These are phyloP conservation scores for Mus spicilegus DNA, from an alignment of 2,113 vertebrate genomes.

Conservation along the genomic window DNA sequence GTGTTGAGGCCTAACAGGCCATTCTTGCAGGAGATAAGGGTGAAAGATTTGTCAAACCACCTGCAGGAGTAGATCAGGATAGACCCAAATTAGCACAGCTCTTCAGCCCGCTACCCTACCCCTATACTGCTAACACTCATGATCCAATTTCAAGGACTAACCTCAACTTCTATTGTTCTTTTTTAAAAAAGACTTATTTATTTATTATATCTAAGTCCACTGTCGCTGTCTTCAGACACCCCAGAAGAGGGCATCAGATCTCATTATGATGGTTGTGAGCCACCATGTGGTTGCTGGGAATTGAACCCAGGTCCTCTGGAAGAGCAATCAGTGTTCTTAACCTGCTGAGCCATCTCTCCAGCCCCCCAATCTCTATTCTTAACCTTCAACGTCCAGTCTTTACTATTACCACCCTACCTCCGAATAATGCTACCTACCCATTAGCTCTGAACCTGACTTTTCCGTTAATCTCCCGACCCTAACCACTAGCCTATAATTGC, in stretches of 20 bases:
- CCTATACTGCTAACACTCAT: background rate
- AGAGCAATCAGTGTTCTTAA: background rate
- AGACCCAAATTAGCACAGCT: background rate
- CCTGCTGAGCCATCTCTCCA: background rate
- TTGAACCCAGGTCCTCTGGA: too few relatives aligned
- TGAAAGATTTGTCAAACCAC: constrained; percentile 98
- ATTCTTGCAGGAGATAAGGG: constrained; percentile 91
- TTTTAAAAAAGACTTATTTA: too few relatives aligned
- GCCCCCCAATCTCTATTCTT: background rate
- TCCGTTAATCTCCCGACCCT: background rate
- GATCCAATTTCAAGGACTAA: background rate
- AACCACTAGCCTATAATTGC: background rate
- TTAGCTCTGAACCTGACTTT: background rate
- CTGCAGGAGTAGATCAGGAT: constrained; percentile 75
- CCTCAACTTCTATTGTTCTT: background rate
- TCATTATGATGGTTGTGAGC: background rate
- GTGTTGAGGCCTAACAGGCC: constrained; percentile 92
- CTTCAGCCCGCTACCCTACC: background rate
- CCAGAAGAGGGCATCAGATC: too few relatives aligned
- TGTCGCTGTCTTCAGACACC: too few relatives aligned
- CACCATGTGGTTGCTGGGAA: background rate
- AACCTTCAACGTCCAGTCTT: background rate
- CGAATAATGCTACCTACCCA: background rate
- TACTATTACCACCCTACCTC: background rate
- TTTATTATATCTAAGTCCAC: too few relatives aligned